These are phyloP conservation scores for Bos taurus DNA, from an alignment of 2,113 vertebrate genomes.

Conservation along the genomic window DNA sequence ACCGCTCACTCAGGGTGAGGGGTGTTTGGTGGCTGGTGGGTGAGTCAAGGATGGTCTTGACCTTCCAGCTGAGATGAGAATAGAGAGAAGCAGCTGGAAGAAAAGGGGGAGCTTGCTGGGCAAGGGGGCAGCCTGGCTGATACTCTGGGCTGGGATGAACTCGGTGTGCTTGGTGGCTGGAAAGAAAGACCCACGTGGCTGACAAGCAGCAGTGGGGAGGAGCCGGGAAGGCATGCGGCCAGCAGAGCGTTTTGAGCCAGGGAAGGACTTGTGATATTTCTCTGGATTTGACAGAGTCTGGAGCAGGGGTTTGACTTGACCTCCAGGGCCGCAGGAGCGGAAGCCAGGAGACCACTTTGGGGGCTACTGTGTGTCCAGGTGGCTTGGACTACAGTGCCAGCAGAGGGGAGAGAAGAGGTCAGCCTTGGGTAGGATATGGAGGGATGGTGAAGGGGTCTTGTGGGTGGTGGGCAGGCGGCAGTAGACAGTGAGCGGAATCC, in stretches of 20 bases:
- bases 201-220: not conserved
- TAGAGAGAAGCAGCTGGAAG: not conserved
- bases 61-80: not conserved
- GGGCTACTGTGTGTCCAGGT: not conserved
- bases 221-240: fast-evolving
- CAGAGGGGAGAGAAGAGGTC: not conserved
- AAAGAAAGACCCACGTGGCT: not conserved
- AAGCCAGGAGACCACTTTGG: not conserved
- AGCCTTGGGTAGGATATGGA: not conserved
- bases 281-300: not conserved
- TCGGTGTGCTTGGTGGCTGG: not conserved
- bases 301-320: not conserved
- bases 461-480: not conserved
- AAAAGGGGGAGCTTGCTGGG: not conserved
- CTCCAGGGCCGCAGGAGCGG: not conserved
- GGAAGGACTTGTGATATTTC: not conserved
- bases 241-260: not conserved
- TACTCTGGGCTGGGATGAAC: not conserved
- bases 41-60: not conserved
- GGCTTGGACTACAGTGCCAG: not conserved
- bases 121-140: not conserved
- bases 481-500: not conserved
- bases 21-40: not conserved
- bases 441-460: fast-evolving
- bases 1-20: not conserved